These are phyloP conservation scores for Drosophila quadrilineata DNA, from an alignment of 1,140 invertebrate genomes.

Conservation along the genomic window DNA sequence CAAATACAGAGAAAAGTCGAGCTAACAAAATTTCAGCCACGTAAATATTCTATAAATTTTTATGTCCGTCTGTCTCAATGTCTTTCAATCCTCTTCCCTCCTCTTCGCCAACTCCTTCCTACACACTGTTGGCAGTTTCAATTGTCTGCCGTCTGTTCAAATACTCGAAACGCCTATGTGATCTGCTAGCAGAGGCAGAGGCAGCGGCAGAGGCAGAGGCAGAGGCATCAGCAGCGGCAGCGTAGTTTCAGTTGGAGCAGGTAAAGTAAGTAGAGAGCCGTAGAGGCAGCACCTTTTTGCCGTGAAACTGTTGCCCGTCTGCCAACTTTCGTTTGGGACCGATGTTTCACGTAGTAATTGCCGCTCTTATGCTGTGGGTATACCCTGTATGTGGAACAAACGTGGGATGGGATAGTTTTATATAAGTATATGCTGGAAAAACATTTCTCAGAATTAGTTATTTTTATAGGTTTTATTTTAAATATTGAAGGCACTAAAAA, in stretches of 20 bases:
- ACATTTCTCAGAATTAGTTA: no score
- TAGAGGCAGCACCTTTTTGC: not conserved
- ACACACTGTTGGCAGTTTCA: slow-evolving; percentile 47
- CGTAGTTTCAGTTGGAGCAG: slow-evolving; percentile 8
- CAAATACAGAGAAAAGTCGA: not conserved
- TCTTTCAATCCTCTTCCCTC: not conserved
- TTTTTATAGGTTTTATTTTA: no score
- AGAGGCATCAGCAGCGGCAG: not conserved
- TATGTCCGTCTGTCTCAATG: slow-evolving; percentile 28
- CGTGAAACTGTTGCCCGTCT: not conserved
- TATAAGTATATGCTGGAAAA: not conserved
- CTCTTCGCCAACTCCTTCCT: not conserved
- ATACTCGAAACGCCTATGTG: slow-evolving; percentile 46
- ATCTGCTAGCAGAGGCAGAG: not conserved
- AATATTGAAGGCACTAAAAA: no score
- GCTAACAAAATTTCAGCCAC: slow-evolving; percentile 46
- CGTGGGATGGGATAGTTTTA: not conserved
- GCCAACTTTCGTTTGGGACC: slow-evolving; percentile 51
- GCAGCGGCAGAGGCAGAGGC: no score
- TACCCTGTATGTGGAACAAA: not conserved
- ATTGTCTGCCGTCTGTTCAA: slow-evolving; percentile 52
- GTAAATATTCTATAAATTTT: slow-evolving; percentile 63
- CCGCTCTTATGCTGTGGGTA: slow-evolving; percentile 39
- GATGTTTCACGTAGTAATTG: slow-evolving; percentile 48
- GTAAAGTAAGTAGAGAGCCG: no score